Conservation (phyloP, 2,797 vertebrate species). For the Myotis myotis region DNA sequence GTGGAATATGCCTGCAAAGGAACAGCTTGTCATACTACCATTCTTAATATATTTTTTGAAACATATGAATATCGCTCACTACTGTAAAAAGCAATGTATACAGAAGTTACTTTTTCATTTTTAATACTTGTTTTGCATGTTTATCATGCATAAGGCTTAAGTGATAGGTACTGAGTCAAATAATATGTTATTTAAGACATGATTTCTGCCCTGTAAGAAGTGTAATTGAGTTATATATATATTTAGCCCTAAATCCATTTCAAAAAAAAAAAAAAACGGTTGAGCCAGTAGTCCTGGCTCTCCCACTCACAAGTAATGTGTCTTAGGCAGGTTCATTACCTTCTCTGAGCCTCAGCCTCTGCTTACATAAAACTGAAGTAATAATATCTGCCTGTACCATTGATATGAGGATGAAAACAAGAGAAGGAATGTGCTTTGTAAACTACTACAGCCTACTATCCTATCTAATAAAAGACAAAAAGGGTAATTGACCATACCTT, state of each 20-base stretch:
- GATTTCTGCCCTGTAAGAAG: background rate
- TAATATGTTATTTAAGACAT: background rate
- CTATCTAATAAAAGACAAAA: no score
- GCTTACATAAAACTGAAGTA: background rate
- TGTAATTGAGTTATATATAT: background rate
- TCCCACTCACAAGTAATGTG: no score
- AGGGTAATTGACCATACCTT: no score
- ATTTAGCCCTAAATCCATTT: background rate
- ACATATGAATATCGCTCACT: background rate
- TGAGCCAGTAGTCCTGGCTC: background rate
- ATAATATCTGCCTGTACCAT: background rate
- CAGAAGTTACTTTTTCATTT: background rate
- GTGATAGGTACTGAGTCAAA: background rate
- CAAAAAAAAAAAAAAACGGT: conserved; percentile 6
- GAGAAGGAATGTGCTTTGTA: background rate
- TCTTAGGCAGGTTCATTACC: background rate
- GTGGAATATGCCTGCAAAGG: conserved; percentile 93
- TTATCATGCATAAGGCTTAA: background rate
- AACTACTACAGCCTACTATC: background rate
- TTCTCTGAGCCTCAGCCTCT: background rate
- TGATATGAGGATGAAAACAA: background rate
- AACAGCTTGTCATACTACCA: conserved; percentile 13
- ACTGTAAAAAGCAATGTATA: background rate
- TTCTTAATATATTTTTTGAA: background rate
- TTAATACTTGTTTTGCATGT: background rate